Base-by-base conservation (phyloP, 2,113 vertebrate species). In the Pluvialis apricaria region DNA sequence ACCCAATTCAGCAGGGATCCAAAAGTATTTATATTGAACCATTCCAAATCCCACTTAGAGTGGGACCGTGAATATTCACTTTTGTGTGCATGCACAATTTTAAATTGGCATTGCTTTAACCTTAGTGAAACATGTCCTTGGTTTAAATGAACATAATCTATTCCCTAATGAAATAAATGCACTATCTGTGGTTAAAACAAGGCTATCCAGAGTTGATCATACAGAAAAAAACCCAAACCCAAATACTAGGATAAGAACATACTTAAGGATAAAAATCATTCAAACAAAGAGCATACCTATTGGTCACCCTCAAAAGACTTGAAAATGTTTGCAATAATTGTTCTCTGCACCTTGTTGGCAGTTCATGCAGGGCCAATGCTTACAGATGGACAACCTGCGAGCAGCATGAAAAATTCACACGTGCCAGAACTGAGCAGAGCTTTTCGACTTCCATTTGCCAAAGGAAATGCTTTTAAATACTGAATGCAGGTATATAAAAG, bases 351-450 rank as follows among this genome's bases (percentile, higher is more conserved):
- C 64, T 78, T 10, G 62, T 94, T 80, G 80, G 76, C 80, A 80
- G 64, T 13, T 93, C 68, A 71, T 0, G 34, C 52, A 75, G 80
- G 52, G 84, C 78, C 51, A 66, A 26, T 22, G 79, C 71, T 82
- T 90, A 80, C 89, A 95, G 95, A 96, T 82, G 94, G 93, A 92
- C 91, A 91, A 73, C 75, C 66, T 66, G 94, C 49, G 45, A 96
- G 81, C 89, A 94, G 89, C 89, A 70, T 4, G 82, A 94, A 62
- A 51, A 80, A 88, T 60, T 55, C 64, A 91, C 79, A 68, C 0
- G 3, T 95, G 94, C 96, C 92, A 96, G 84, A 65, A 82, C 54
- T 3, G 22, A 94, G 91, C 32, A 72, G 88, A 94, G 70, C 60
- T 90, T 91, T 73, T 58, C 0, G 10, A 51, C 49, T 91, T 36